A percentile compares a stretch with the other conserved stretches of the same genome.
Conservation (phyloP, 2,797 vertebrate genomes). For the Anniella stebbinsi region DNA sequence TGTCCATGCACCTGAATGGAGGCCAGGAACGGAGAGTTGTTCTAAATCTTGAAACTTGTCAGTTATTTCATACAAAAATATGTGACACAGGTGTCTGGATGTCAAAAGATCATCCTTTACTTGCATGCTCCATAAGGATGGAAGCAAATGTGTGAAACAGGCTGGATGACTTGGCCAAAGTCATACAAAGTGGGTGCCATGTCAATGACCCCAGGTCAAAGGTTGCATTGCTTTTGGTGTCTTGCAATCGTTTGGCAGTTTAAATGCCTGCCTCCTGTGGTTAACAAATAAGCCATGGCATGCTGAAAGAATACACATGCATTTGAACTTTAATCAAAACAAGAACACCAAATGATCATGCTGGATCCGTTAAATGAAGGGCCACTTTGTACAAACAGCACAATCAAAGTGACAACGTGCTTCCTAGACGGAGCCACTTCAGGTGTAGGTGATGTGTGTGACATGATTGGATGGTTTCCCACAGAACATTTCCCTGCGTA, state of each 20-base stretch:
- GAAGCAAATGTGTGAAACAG: slow-evolving; percentile 67
- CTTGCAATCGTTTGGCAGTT: slow-evolving; percentile 79
- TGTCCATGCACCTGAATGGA: slow-evolving; percentile 64
- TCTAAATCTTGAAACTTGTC: slow-evolving; percentile 75
- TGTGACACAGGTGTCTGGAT: slow-evolving; percentile 79
- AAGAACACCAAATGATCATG: background rate
- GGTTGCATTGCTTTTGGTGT: slow-evolving; percentile 72
- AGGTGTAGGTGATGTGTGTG: background rate
- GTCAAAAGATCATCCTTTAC: slow-evolving; percentile 78
- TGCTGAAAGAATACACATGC: slow-evolving; percentile 63
- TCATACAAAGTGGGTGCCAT: slow-evolving; percentile 59
- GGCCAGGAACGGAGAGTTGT: slow-evolving; percentile 33
- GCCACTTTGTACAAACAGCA: background rate
- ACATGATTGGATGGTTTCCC: background rate
- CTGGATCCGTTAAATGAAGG: background rate
- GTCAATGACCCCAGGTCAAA: slow-evolving; percentile 76
- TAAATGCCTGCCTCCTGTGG: slow-evolving; percentile 74
- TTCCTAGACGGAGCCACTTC: background rate
- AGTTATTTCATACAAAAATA: slow-evolving; percentile 79
- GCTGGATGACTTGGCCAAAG: slow-evolving; percentile 62
- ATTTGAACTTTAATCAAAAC: slow-evolving; percentile 56
- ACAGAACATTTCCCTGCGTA: background rate
- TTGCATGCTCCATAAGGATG: slow-evolving; percentile 71
- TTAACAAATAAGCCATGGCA: slow-evolving; percentile 67
- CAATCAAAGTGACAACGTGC: background rate